Evolutionary conservation across 1,140 invertebrate genomes (phyloP).

Genomic region (Arion vulgaris): DNA sequence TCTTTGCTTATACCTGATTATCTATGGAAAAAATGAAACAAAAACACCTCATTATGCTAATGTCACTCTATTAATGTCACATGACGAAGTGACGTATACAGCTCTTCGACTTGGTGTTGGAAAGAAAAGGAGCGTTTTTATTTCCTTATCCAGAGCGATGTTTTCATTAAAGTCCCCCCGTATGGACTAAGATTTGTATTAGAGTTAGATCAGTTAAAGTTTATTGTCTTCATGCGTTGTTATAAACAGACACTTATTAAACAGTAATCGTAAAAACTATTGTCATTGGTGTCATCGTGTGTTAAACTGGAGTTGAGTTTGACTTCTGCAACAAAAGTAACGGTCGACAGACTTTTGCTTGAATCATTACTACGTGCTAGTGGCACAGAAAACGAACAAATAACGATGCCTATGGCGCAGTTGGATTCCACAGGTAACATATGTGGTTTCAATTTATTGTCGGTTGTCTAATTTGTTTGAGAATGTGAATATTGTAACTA

Average conservation of each 20-base stretch:
- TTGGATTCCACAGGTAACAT: conserved; percentile 25
- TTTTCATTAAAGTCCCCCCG: too few relatives aligned
- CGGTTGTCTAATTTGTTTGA: too few relatives aligned
- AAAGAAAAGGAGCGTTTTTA: neutral
- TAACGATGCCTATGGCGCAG: conserved; percentile 38
- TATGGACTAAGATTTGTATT: too few relatives aligned
- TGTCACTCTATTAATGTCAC: neutral
- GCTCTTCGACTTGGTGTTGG: neutral
- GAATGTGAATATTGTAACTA: too few relatives aligned
- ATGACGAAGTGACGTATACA: neutral
- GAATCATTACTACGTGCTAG: neutral
- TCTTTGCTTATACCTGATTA: neutral
- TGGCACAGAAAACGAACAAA: neutral
- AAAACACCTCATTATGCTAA: neutral
- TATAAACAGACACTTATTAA: too few relatives aligned
- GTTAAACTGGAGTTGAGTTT: neutral
- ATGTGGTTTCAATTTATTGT: too few relatives aligned
- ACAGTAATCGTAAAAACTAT: neutral
- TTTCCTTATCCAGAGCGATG: neutral
- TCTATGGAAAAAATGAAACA: neutral
- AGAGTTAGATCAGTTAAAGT: too few relatives aligned
- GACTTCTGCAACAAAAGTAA: neutral
- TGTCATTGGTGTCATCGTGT: neutral
- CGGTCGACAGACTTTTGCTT: neutral
- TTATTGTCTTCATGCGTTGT: too few relatives aligned